A percentile compares a stretch with the other conserved stretches of the same genome.
Conservation (phyloP, 2,797 vertebrate genomes). For the Scolopax bukidnonensis region DNA sequence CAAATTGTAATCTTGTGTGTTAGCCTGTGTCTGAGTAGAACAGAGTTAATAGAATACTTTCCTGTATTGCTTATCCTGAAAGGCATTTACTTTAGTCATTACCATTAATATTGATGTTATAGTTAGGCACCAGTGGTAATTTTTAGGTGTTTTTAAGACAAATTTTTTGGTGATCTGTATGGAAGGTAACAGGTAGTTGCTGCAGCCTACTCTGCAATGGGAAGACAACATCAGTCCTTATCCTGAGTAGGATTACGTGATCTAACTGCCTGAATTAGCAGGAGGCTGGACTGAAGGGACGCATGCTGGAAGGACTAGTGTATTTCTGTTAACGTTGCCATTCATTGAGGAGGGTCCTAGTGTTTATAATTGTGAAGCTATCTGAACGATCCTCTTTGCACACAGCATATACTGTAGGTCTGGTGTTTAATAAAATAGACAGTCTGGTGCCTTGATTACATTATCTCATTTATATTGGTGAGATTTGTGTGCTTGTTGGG, state of each 20-base stretch:
- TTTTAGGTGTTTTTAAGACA: neutral
- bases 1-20: neutral
- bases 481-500: neutral
- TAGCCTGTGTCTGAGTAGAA: neutral
- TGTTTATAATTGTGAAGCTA: neutral
- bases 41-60: neutral
- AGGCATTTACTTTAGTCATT: neutral
- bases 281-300: neutral
- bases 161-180: neutral
- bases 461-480: neutral
- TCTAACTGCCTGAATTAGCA: neutral
- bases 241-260: neutral
- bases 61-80: neutral
- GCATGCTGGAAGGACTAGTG: neutral
- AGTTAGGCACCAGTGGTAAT: neutral
- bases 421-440: neutral
- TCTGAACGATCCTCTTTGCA: neutral
- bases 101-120: neutral
- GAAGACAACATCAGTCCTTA: neutral
- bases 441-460: neutral
- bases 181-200: neutral
- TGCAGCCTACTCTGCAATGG: neutral
- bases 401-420: neutral
- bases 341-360: neutral
- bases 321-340: neutral